A percentile compares a stretch with the other conserved stretches of the same genome.
Conservation (phyloP, 2,113 vertebrate species). For the Haemorhous mexicanus region DNA sequence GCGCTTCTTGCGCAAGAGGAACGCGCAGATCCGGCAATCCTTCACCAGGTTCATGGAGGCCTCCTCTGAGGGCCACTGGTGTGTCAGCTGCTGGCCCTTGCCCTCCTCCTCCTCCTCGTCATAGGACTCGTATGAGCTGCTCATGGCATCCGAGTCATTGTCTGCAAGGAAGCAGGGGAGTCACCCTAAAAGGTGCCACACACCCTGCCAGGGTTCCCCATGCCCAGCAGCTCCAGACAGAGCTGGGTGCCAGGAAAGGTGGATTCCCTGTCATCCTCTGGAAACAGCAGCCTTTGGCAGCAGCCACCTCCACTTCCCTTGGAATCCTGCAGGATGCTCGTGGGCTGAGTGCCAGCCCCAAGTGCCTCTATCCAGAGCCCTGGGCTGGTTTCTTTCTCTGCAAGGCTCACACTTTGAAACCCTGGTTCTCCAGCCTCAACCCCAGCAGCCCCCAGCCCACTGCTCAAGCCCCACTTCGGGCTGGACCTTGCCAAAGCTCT, state of each 20-base stretch:
- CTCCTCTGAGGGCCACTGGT: constrained; percentile 89
- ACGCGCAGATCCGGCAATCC: constrained; percentile 92
- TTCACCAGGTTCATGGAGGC: constrained; percentile 83
- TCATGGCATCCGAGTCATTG: constrained; percentile 95
- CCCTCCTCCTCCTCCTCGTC: constrained; percentile 95
- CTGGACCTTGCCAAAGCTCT: not conserved
- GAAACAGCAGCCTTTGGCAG: not conserved
- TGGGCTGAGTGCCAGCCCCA: not conserved
- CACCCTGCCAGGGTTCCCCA: rapidly evolving
- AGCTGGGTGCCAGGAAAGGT: not conserved
- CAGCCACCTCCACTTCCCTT: not conserved
- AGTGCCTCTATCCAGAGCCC: not conserved
- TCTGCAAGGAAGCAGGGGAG: constrained; percentile 70
- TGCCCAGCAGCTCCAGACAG: not conserved
- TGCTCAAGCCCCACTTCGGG: not conserved
- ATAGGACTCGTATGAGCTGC: constrained; percentile 97
- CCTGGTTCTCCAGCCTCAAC: not conserved
- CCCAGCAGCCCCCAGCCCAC: not conserved
- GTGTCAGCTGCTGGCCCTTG: constrained; percentile 80
- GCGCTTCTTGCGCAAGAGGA: constrained; percentile 94
- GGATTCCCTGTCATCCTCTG: not conserved
- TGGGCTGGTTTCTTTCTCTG: not conserved
- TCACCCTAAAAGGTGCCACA: not conserved
- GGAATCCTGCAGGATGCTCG: not conserved
- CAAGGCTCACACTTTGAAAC: not conserved